Evolutionary conservation across 1,140 invertebrate species (phyloP).

Genomic region (Megalonaias nervosa): DNA sequence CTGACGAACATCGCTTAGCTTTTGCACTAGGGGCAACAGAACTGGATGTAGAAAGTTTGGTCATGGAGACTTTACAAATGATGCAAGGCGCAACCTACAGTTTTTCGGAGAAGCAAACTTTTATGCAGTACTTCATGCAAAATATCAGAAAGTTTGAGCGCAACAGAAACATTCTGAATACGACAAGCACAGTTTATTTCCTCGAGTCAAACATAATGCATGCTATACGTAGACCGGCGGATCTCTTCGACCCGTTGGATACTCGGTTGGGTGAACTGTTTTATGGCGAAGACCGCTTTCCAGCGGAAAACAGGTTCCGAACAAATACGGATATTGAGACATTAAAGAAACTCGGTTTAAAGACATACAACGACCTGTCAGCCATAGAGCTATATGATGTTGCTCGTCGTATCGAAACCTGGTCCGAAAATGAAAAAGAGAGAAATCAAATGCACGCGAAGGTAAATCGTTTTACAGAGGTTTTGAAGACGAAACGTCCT

Average conservation of each 20-base stretch:
- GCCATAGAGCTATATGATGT: not conserved
- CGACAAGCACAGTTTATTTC: not conserved
- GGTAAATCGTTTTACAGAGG: not conserved
- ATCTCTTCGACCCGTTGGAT: conserved; percentile 11
- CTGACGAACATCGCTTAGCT: no score
- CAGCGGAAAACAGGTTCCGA: conserved; percentile 2
- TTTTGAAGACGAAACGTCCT: not conserved
- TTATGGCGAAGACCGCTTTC: conserved; percentile 1
- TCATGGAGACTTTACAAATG: not conserved
- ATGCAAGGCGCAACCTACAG: not conserved
- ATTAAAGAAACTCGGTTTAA: conserved; percentile 1
- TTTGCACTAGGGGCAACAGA: no score
- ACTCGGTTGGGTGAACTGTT: not conserved
- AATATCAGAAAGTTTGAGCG: not conserved
- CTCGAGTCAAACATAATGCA: not conserved
- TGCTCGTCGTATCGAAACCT: not conserved
- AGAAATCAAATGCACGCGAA: not conserved
- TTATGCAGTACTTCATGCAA: conserved; percentile 14
- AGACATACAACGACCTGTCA: not conserved
- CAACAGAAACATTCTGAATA: not conserved
- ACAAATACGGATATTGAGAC: conserved; percentile 1
- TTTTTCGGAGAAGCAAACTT: not conserved
- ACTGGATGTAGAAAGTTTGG: no score
- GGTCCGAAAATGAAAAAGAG: not conserved
- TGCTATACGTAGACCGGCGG: not conserved